phyloP scores from a whole-genome alignment of 2,888 invertebrate genomes.

The Ditula angustiorana region DNA sequence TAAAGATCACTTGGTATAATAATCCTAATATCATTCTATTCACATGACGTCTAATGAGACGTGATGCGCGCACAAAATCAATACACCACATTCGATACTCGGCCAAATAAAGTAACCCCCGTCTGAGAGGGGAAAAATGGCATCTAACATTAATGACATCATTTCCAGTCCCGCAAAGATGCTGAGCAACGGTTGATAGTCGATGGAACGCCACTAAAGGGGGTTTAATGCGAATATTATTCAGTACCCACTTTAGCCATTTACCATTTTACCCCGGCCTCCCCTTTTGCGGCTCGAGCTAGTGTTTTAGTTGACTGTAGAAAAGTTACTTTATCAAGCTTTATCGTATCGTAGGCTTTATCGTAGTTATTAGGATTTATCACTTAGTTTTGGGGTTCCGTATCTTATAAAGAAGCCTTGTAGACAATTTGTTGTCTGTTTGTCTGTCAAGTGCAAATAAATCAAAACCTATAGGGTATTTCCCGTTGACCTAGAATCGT shows the following conservation, averaged over 20 bases:
- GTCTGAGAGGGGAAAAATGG: slow-evolving; percentile 63
- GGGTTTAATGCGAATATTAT: slow-evolving; percentile 81
- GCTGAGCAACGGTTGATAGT: slow-evolving; percentile 76
- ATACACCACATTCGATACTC: slow-evolving; percentile 65
- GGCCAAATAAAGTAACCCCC: slow-evolving; percentile 56
- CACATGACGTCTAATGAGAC: neutral
- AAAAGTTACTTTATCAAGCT: slow-evolving; percentile 45
- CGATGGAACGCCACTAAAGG: slow-evolving; percentile 74
- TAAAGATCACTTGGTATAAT: too few relatives aligned
- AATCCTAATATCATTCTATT: too few relatives aligned
- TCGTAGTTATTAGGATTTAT: too few relatives aligned
- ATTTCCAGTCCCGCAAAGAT: slow-evolving; percentile 76
- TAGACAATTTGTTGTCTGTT: too few relatives aligned
- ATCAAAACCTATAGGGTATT: too few relatives aligned
- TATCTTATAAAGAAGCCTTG: neutral
- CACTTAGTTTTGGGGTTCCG: slow-evolving; percentile 22
- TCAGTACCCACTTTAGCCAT: slow-evolving; percentile 62
- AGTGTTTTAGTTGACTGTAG: slow-evolving; percentile 49
- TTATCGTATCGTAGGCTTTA: too few relatives aligned
- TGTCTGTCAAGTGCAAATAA: too few relatives aligned
- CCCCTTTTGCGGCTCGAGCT: slow-evolving; percentile 43
- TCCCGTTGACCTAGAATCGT: too few relatives aligned
- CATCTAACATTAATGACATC: slow-evolving; percentile 78
- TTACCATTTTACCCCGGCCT: slow-evolving; percentile 51
- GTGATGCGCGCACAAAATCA: slow-evolving; percentile 52